A percentile compares a stretch with the other conserved stretches of the same genome.
phyloP scores from a whole-genome alignment of 2,113 vertebrate genomes.

The Embiotoca jacksoni region DNA sequence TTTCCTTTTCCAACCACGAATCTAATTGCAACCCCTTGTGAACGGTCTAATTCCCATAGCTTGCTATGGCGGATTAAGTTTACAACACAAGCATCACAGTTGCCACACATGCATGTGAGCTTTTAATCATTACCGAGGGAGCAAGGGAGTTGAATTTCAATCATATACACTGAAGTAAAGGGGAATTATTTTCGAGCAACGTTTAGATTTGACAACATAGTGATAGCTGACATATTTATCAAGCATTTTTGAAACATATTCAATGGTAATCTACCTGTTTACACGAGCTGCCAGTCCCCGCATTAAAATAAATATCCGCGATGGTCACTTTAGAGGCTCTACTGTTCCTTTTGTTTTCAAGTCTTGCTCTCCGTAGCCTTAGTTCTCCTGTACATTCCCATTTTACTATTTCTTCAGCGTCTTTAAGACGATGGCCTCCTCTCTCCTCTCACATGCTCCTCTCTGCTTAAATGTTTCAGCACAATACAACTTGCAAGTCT shows the following conservation, averaged over 20 bases:
- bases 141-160: slow-evolving; percentile 6
- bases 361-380: neutral
- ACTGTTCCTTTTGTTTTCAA: neutral
- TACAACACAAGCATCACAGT: neutral
- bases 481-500: slow-evolving; percentile 52
- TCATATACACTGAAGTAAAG: no score
- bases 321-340: neutral
- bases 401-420: neutral
- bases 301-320: slow-evolving; percentile 14
- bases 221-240: neutral
- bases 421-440: slow-evolving; percentile 20
- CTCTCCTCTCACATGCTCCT: slow-evolving; percentile 27
- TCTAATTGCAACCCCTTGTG: slow-evolving; percentile 29
- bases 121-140: neutral
- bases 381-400: neutral
- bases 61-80: slow-evolving; percentile 22
- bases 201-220: no score
- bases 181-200: no score
- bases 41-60: slow-evolving; percentile 5
- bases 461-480: slow-evolving; percentile 42
- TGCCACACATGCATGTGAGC: slow-evolving; percentile 2
- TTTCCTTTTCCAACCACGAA: slow-evolving; percentile 18
- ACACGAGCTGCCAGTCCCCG: slow-evolving; percentile 13
- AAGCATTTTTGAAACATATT: neutral
- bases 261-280: slow-evolving; percentile 53